Evolutionary conservation across 2,888 invertebrate species (phyloP).

Genomic region (Diachrysia chrysitis): DNA sequence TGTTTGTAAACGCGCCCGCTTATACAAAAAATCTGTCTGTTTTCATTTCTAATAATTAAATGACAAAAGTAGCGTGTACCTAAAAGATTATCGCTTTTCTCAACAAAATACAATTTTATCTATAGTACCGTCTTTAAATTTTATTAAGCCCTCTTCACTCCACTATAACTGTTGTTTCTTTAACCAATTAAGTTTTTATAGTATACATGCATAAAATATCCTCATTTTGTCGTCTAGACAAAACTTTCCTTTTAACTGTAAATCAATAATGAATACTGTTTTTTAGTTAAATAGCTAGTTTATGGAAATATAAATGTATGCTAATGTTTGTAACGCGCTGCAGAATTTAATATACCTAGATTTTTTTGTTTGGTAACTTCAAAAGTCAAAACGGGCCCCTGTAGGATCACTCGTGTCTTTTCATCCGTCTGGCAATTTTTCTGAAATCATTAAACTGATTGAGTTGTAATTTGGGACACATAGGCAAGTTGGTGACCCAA

Average conservation of each 20-base stretch:
- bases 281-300: background rate
- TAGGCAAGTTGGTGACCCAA: no score
- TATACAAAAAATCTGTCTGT: conserved; percentile 1
- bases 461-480: no score
- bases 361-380: no score
- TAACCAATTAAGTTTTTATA: background rate
- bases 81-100: background rate
- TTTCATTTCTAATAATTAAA: background rate
- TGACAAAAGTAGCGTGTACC: no score
- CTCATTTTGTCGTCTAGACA: background rate
- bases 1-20: background rate
- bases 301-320: background rate
- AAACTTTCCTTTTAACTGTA: background rate
- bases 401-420: no score
- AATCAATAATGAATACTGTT: background rate
- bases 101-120: background rate
- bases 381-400: no score
- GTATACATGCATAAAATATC: background rate
- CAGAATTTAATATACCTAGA: background rate
- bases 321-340: background rate
- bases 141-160: background rate
- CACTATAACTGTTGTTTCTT: background rate
- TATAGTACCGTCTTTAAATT: background rate
- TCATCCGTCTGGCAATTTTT: no score
- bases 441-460: no score